A percentile compares a stretch with the other conserved stretches of the same genome.
Evolutionary conservation across 2,888 invertebrate genomes (phyloP).

Genomic region (Apeira syringaria): DNA sequence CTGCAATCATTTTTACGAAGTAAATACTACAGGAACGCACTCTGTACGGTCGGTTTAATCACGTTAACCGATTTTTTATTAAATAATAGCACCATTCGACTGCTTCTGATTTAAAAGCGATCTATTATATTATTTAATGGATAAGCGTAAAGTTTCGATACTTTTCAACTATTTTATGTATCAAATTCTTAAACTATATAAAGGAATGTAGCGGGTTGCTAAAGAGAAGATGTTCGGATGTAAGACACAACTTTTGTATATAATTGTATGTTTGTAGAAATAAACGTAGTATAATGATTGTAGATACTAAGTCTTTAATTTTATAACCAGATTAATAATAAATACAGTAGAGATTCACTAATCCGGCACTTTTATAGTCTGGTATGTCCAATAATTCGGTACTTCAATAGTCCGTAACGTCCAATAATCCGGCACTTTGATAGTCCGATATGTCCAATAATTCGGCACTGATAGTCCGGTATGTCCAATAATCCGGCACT

Average conservation of each 20-base stretch:
- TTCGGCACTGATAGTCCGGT: no score
- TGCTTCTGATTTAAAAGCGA: slow-evolving; percentile 63
- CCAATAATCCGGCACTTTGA: no score
- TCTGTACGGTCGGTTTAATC: slow-evolving; percentile 45
- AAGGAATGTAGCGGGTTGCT: slow-evolving; percentile 43
- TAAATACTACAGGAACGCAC: slow-evolving; percentile 67
- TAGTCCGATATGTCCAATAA: no score
- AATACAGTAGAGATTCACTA: no score
- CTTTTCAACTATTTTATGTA: slow-evolving; percentile 34
- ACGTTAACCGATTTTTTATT: slow-evolving; percentile 22
- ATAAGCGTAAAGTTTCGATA: slow-evolving; percentile 52
- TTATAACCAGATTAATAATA: slow-evolving; percentile 5
- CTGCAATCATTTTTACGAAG: slow-evolving; percentile 77
- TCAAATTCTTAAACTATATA: slow-evolving; percentile 24
- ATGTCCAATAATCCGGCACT: no score
- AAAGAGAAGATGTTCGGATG: slow-evolving; percentile 40
- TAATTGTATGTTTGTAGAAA: slow-evolving; percentile 62
- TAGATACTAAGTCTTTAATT: slow-evolving; percentile 61
- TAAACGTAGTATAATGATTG: slow-evolving; percentile 77
- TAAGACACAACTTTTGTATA: slow-evolving; percentile 69
- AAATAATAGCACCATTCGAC: slow-evolving; percentile 34
- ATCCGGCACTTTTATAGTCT: no score
- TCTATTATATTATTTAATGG: slow-evolving; percentile 71
- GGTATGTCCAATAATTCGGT: no score
- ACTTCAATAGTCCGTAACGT: no score